phyloP scores from a whole-genome alignment of 2,113 vertebrate genomes.

The Sarotherodon lohbergeri region DNA sequence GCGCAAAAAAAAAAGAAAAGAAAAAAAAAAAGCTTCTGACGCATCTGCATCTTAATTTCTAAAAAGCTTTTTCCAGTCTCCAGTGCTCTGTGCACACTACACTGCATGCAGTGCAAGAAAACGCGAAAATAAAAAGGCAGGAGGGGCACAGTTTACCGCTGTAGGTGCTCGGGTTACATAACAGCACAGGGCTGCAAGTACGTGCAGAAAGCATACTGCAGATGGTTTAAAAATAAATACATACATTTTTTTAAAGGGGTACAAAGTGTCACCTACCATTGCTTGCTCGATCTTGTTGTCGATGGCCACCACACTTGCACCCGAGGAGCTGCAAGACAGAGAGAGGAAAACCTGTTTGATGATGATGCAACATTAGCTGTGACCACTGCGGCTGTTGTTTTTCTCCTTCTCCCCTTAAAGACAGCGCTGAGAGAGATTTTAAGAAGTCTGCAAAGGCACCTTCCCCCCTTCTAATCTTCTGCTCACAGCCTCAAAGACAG shows the following conservation, averaged over 20 bases:
- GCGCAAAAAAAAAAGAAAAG: no score
- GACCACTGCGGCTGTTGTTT: neutral
- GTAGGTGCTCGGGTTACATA: slow-evolving; percentile 20
- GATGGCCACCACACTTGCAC: slow-evolving; percentile 94
- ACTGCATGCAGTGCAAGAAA: neutral
- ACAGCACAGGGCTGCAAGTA: neutral
- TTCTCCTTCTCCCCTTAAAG: neutral
- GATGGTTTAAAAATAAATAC: neutral
- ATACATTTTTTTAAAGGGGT: neutral
- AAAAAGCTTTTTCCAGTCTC: no score
- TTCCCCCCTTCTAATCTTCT: neutral
- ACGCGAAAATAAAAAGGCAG: neutral
- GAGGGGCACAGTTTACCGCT: neutral
- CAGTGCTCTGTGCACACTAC: no score
- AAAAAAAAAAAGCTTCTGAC: no score
- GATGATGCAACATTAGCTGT: neutral
- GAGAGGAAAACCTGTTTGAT: neutral
- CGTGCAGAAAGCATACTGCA: neutral
- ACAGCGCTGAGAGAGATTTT: neutral
- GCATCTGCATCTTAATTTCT: no score
- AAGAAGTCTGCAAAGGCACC: neutral
- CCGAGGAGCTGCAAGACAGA: slow-evolving; percentile 80
- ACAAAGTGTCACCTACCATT: slow-evolving; percentile 79
- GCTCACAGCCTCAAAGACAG: neutral
- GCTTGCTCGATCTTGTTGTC: slow-evolving; percentile 99